phyloP scores from a whole-genome alignment of 2,888 invertebrate species.

The Mesochorus sp. region DNA sequence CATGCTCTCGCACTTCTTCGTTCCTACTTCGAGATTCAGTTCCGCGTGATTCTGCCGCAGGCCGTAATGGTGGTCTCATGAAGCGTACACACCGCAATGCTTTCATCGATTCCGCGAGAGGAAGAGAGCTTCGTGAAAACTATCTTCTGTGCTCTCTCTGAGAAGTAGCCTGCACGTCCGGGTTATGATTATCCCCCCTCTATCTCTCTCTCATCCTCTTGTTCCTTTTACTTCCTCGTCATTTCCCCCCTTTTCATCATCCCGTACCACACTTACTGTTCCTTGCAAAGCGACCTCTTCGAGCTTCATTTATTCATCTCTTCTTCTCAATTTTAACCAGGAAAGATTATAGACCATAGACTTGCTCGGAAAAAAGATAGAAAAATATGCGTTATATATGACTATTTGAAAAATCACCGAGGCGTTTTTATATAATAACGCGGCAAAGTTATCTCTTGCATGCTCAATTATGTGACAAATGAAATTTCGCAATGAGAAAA shows the following conservation, averaged over 20 bases:
- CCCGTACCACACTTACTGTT: not conserved
- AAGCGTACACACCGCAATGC: constrained; percentile 40
- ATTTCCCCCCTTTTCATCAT: constrained; percentile 11
- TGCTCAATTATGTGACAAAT: constrained; percentile 7
- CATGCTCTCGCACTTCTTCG: constrained; percentile 55
- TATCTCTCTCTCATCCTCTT: no score
- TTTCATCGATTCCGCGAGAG: constrained; percentile 49
- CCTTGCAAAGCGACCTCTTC: constrained; percentile 17
- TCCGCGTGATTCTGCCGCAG: constrained; percentile 50
- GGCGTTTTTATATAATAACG: not conserved
- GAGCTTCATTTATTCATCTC: constrained; percentile 57
- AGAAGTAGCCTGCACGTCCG: constrained; percentile 28
- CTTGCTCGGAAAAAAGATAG: constrained; percentile 23
- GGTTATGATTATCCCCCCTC: constrained; percentile 65
- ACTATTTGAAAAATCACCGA: not conserved
- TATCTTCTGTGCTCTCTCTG: constrained; percentile 33
- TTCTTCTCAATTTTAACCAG: constrained; percentile 40
- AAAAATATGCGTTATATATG: constrained; percentile 28
- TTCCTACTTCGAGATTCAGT: constrained; percentile 56
- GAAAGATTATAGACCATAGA: constrained; percentile 37
- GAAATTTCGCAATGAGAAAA: not conserved
- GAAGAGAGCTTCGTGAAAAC: constrained; percentile 37
- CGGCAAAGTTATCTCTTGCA: not conserved
- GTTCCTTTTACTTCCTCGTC: constrained; percentile 46
- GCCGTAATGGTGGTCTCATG: constrained; percentile 21